Evolutionary conservation across 1,140 invertebrate genomes (phyloP).

Genomic region (Calliphora vicina): DNA sequence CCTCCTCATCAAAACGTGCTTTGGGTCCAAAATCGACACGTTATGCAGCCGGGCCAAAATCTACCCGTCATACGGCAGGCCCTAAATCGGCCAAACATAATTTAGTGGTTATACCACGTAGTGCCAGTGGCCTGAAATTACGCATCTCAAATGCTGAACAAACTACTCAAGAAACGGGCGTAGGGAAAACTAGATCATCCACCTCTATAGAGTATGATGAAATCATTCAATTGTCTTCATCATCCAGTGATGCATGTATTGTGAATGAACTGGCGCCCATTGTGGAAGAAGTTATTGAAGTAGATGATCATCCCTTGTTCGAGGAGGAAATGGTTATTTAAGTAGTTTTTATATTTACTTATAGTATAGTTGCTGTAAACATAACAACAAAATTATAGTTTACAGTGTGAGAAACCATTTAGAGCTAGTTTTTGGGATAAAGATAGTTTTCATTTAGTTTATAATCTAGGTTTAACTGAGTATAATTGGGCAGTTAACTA

Average conservation of each 20-base stretch:
- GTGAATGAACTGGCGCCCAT: neutral
- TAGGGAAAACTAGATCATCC: neutral
- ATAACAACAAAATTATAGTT: too few species aligned
- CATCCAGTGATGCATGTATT: constrained; percentile 9
- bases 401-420: too few species aligned
- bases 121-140: constrained; percentile 42
- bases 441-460: too few species aligned
- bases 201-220: constrained; percentile 16
- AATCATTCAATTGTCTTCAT: constrained; percentile 37
- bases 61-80: too few species aligned
- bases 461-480: too few species aligned
- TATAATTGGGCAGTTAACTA: too few species aligned
- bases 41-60: too few species aligned
- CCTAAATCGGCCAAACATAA: neutral
- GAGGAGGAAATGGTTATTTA: constrained; percentile 38
- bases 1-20: neutral
- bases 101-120: constrained; percentile 38
- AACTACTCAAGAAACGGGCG: neutral
- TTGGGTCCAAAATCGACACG: neutral
- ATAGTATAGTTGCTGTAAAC: neutral
- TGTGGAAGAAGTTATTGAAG: constrained; percentile 3
- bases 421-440: too few species aligned
- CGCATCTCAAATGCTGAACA: constrained; percentile 28
- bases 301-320: constrained; percentile 23
- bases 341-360: neutral